Base-by-base conservation (phyloP, 2,888 invertebrate genomes). In the Meloe dianella region DNA sequence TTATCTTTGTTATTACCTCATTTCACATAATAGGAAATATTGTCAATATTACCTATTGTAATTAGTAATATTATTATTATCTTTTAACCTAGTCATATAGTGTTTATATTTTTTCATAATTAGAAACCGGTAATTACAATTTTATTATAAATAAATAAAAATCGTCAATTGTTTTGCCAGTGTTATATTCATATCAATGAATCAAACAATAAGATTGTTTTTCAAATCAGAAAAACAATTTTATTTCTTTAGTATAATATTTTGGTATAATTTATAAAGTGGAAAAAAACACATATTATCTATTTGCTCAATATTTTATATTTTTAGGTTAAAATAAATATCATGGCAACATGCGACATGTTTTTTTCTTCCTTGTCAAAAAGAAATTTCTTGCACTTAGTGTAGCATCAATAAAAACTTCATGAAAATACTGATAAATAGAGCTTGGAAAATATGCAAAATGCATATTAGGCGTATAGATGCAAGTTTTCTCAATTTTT, bases 261-360 rank as follows among this genome's bases (percentile, higher is more conserved):
- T 64, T 54, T 67, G 59, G 67, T 67, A 62, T 64, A 67, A 64
- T 67, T 64, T 64, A 57, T 66, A 63, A 60, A 60, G 41, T 41
- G 12, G 20, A 47, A 47, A 20, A 47, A 62, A 59, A 64, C 51
- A 61, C 57, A 60, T 59, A 62, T 59, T 65, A 60, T 64, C 57
- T 68, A 65, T 68, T 68, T 68, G 68, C 68, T 68, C 68, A 68
- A 68, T 65, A 61, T 65, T 68, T 68, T 68, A 60, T 65, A 67
- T 67, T 61, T 66, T 32, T 54, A 66, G 27, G 27, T 27, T 54
- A 24, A 60, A 66, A 66, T 63, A 63, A 63, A 66, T 56, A 9
- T 24, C 12, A 24, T 54, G 24, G 8, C 24, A 24, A 14, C 12
- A 24, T 54, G 14, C 12, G 35, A 4, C 14, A 12, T 14, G 4